phyloP scores from a whole-genome alignment of 2,113 vertebrate genomes.

The Crotalus tigris region DNA sequence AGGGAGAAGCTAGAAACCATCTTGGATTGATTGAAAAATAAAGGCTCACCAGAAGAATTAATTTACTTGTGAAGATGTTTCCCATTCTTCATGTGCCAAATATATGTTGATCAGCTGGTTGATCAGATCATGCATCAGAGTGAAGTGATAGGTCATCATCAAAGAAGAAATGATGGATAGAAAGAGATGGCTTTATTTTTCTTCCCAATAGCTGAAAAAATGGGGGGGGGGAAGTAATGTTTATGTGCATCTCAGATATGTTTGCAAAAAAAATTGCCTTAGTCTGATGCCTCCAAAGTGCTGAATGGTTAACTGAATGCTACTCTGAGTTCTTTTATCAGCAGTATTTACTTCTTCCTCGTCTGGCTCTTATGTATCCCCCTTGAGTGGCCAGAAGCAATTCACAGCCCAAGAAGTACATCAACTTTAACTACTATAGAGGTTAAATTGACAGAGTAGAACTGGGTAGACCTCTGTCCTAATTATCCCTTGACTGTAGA shows the following conservation, averaged over 20 bases:
- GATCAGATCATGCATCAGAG: neutral
- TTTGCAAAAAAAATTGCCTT: neutral
- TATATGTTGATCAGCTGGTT: neutral
- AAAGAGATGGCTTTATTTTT: neutral
- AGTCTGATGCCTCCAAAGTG: neutral
- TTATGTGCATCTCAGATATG: neutral
- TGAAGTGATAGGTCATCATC: neutral
- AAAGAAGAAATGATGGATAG: neutral
- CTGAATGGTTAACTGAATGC: neutral
- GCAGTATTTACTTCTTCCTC: neutral
- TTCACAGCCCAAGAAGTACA: neutral
- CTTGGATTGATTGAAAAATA: neutral
- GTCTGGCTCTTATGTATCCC: neutral
- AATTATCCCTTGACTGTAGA: neutral
- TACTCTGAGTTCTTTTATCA: neutral
- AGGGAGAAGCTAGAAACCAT: neutral
- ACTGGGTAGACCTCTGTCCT: neutral
- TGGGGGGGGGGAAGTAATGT: neutral
- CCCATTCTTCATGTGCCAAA: neutral
- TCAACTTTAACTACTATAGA: neutral
- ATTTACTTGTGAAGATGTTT: neutral
- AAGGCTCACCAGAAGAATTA: too few species aligned
- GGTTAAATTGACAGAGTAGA: neutral
- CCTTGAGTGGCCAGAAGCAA: neutral
- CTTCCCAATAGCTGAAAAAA: neutral